Evolutionary conservation across 2,113 vertebrate genomes (phyloP).

Genomic region (Eretmochelys imbricata): DNA sequence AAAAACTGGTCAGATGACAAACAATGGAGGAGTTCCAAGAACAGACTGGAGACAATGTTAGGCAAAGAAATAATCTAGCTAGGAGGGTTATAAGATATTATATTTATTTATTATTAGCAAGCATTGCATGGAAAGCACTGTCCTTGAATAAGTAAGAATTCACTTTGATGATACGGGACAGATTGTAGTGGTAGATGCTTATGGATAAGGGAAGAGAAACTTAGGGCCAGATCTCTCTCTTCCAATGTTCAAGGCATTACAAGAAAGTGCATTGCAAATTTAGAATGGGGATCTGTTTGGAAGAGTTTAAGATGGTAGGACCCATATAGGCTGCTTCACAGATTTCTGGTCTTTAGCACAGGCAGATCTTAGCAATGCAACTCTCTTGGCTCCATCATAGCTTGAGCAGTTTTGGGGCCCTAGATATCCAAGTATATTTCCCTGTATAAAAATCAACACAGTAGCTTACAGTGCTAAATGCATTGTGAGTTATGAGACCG

Average conservation of each 20-base stretch:
- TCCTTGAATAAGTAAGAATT: background rate
- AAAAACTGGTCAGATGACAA: background rate
- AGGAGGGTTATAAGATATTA: background rate
- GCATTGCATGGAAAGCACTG: background rate
- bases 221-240: background rate
- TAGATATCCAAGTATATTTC: background rate
- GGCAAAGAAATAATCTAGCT: background rate
- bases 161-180: background rate
- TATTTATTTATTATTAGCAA: background rate
- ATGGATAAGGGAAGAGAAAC: background rate
- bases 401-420: background rate
- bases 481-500: background rate
- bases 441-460: accelerated
- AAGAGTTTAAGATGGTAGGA: background rate
- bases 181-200: background rate
- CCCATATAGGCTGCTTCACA: accelerated
- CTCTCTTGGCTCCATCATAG: accelerated
- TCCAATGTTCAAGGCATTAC: background rate
- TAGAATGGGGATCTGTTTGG: background rate
- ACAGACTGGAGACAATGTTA: background rate
- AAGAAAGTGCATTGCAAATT: background rate
- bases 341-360: background rate
- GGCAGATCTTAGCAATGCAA: background rate
- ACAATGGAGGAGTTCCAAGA: background rate
- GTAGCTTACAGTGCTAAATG: background rate